Evolutionary conservation across 2,113 vertebrate genomes (phyloP).

Genomic region (Patagioenas fasciata): DNA sequence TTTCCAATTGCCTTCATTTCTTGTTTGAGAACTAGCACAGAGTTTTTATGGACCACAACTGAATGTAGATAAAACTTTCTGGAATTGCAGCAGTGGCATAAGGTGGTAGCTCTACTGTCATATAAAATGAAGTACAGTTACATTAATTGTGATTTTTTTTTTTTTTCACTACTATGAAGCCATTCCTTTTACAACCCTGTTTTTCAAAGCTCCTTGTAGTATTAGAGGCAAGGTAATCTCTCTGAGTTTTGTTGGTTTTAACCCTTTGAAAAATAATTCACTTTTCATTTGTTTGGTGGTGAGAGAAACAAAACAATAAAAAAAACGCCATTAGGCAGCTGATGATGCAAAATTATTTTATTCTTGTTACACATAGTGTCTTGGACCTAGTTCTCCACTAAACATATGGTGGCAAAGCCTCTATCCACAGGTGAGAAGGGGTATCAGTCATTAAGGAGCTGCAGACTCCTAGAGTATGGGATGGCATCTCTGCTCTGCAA

Average conservation of each 20-base stretch:
- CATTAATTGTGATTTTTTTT: not conserved
- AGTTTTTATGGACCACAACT: not conserved
- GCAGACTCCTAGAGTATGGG: not conserved
- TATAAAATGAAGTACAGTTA: not conserved
- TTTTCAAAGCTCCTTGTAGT: not conserved
- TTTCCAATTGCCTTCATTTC: not conserved
- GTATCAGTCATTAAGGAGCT: not conserved
- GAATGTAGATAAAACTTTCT: not conserved
- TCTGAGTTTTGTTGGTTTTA: not conserved
- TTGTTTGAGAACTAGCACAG: not conserved
- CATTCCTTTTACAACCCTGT: not conserved
- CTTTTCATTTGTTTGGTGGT: not conserved
- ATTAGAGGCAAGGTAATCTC: not conserved
- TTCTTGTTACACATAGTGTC: not conserved
- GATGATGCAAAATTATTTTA: not conserved
- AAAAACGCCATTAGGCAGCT: not conserved
- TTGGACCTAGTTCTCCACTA: not conserved
- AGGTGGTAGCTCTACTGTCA: not conserved
- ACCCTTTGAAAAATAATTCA: not conserved
- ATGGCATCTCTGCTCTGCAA: not conserved
- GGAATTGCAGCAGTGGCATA: not conserved
- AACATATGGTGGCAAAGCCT: not conserved
- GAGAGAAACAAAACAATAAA: not conserved
- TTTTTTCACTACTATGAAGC: not conserved
- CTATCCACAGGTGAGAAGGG: not conserved